Evolutionary conservation across 2,888 invertebrate genomes (phyloP).

Genomic region (Thelaira solivaga): DNA sequence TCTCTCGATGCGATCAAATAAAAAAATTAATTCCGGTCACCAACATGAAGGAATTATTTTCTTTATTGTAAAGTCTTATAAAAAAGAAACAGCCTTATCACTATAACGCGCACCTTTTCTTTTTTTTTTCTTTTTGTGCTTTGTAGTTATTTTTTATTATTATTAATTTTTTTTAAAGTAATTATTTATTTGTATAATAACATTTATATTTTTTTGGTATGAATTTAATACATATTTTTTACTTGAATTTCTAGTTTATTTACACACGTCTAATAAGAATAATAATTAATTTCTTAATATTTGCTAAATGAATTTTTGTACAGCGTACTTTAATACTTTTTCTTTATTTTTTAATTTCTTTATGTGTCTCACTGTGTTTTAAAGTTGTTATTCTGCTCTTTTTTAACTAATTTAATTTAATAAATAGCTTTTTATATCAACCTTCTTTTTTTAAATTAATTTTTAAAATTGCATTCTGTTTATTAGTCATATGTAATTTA

Average conservation of each 20-base stretch:
- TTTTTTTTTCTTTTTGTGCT: not conserved
- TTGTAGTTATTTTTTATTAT: constrained; percentile 1
- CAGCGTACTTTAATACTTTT: constrained; percentile 53
- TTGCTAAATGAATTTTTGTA: constrained; percentile 38
- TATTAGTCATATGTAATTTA: constrained; percentile 30
- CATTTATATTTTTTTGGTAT: constrained; percentile 64
- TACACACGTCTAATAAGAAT: constrained; percentile 44
- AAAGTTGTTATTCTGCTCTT: not conserved
- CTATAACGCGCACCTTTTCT: not conserved
- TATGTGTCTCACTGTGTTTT: constrained; percentile 56
- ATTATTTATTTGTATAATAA: constrained; percentile 43
- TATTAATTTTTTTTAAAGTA: constrained; percentile 43
- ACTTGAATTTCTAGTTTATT: constrained; percentile 52
- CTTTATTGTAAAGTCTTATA: not conserved
- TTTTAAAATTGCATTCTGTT: constrained; percentile 12
- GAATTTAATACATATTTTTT: constrained; percentile 25
- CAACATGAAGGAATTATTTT: too few species aligned
- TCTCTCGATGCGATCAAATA: too few species aligned
- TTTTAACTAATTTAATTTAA: constrained; percentile 55
- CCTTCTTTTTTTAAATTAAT: constrained; percentile 49
- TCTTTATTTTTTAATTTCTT: constrained; percentile 44
- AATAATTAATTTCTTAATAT: constrained; percentile 23
- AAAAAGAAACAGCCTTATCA: not conserved
- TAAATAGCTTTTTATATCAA: constrained; percentile 65
- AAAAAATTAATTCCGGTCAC: too few species aligned